Base-by-base conservation (phyloP, 2,797 vertebrate genomes). In the Scarus forsteni region DNA sequence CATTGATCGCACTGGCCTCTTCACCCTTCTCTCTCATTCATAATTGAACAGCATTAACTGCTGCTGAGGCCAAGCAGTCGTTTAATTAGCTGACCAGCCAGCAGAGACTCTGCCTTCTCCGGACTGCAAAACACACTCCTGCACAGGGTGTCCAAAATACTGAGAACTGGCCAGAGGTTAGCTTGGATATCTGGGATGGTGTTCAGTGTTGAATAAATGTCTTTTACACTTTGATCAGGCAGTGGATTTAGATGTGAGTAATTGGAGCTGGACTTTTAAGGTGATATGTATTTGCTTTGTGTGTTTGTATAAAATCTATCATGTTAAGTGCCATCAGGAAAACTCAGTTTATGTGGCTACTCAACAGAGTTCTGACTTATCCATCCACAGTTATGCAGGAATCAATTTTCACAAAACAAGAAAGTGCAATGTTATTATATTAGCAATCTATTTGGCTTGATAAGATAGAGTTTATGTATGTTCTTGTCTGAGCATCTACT, bases 31-130 rank as follows among this genome's bases (percentile, higher is more conserved):
- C 66, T 78, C 86, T 86, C 87, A 88, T 91, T 91, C 84, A 90
- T 91, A 91, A 92, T 92, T 91, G 91, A 91, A 76, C 80, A 88
- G 87, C 83, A 90, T 87, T 88, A 91, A 91, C 88, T 78, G 87
- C 87, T 3, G 64, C 81, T 60, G 83, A 77, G 85, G 78, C 87
- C 72, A 51, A 82, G 73, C 75, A 72, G 76, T 75, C 64, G 63
- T 86, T 90, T 89, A 90, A 92, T 91, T 89, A 92, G 86, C 81
- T 66, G 86, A 77, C 67, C 87, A 55, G 71, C 65, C 81, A 70
- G 75, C 79, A 70, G 86, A 85, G 70, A 70, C 79, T 66, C 56
- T 59, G 73, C 66, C 60, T 68, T 56, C 61, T 66, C 74, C 57
- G 27, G 46, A 13, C 67, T 63, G 61, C 68, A 86, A 73, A 50